A percentile compares a stretch with the other conserved stretches of the same genome.
phyloP scores from a whole-genome alignment of 2,888 invertebrate species.

The Strigamia crassipes region DNA sequence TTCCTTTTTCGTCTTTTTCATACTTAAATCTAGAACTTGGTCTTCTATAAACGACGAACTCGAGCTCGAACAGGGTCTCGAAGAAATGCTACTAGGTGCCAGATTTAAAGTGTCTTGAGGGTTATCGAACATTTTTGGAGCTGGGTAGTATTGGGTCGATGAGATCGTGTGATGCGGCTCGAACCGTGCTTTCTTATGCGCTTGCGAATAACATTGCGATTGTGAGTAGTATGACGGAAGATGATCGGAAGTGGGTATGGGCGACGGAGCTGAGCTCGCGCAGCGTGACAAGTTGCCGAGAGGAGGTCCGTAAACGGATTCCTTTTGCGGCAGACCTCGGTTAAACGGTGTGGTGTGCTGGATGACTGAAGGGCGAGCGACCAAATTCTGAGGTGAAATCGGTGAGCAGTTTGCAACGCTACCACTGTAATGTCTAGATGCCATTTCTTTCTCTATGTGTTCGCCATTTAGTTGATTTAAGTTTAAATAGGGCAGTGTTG shows the following conservation, averaged over 20 bases:
- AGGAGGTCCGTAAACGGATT: slow-evolving; percentile 17
- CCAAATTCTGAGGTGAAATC: background rate
- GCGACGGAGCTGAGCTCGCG: background rate
- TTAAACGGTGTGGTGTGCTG: slow-evolving; percentile 47
- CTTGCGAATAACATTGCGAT: background rate
- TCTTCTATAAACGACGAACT: slow-evolving; percentile 3
- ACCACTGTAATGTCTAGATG: slow-evolving; percentile 10
- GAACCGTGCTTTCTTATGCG: slow-evolving; percentile 18
- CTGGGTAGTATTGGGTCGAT: slow-evolving; percentile 44
- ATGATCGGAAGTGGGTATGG: background rate
- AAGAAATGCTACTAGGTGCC: background rate
- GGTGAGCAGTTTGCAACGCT: background rate
- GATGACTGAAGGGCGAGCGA: slow-evolving; percentile 49
- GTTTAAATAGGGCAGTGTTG: slow-evolving; percentile 27
- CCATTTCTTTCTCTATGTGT: background rate
- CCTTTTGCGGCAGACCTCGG: background rate
- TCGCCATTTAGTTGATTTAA: background rate
- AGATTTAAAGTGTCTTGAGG: background rate
- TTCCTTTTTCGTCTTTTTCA: slow-evolving; percentile 50
- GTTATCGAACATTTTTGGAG: slow-evolving; percentile 39
- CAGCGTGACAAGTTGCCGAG: background rate
- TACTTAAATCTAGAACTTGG: slow-evolving; percentile 52
- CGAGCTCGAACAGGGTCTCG: background rate
- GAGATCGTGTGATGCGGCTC: slow-evolving; percentile 3
- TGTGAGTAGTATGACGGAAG: background rate